Conservation (phyloP, 1,140 invertebrate genomes). For the Spodoptera litura region DNA sequence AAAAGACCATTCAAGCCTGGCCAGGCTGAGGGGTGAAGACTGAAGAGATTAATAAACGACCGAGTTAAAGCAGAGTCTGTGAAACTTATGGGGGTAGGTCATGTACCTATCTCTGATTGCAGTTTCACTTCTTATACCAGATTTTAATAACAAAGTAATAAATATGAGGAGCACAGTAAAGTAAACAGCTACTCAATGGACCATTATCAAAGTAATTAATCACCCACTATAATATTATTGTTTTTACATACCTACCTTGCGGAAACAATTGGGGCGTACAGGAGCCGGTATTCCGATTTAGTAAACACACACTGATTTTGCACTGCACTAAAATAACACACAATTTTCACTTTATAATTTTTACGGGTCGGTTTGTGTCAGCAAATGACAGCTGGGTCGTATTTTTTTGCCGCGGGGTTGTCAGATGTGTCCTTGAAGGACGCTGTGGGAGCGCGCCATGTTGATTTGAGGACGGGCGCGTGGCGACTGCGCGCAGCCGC, state of each 20-base stretch:
- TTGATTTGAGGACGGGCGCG: constrained; percentile 79
- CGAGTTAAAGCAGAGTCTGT: constrained; percentile 1
- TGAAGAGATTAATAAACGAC: constrained; percentile 14
- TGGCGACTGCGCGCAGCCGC: constrained; percentile 82
- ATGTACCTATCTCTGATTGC: not conserved
- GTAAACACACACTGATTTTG: constrained; percentile 59
- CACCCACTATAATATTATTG: constrained; percentile 56
- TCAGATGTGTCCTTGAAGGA: constrained; percentile 78
- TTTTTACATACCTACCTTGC: constrained; percentile 73
- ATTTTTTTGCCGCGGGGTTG: constrained; percentile 70
- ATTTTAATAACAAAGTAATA: not conserved
- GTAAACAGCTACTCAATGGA: constrained; percentile 41
- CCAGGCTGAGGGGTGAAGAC: constrained; percentile 4
- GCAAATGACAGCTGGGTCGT: constrained; percentile 65
- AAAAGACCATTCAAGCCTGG: too few species aligned
- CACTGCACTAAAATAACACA: constrained; percentile 60
- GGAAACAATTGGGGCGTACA: constrained; percentile 65
- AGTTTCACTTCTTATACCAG: too few species aligned
- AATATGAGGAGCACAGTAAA: not conserved
- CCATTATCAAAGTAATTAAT: constrained; percentile 49
- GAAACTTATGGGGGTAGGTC: constrained; percentile 41
- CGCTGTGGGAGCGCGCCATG: constrained; percentile 71
- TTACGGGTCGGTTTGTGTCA: constrained; percentile 56
- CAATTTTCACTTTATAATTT: constrained; percentile 59
- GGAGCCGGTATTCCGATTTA: constrained; percentile 72